Conservation (phyloP, 2,113 vertebrate species). For the Megaceryle torquata region DNA sequence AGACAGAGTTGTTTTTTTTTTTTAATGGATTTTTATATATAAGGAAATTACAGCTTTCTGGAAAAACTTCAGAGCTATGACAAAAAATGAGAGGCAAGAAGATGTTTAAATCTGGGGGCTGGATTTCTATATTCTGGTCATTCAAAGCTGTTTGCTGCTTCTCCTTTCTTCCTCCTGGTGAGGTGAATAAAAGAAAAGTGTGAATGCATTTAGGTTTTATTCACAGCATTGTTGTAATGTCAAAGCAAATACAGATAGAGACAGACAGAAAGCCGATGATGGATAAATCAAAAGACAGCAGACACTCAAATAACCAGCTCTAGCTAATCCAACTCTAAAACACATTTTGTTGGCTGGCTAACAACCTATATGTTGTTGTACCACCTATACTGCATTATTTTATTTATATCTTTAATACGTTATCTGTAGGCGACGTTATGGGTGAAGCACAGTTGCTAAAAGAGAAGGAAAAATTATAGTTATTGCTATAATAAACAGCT, state of each 20-base stretch:
- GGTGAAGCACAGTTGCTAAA: slow-evolving; percentile 59
- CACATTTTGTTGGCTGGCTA: slow-evolving; percentile 15
- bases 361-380: not conserved
- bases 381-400: slow-evolving; percentile 20
- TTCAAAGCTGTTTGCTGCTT: not conserved
- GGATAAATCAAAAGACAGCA: slow-evolving; percentile 16
- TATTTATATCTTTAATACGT: slow-evolving; percentile 68
- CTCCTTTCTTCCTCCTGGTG: not conserved
- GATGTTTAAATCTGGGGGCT: not conserved
- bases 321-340: not conserved
- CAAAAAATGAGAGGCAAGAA: not conserved
- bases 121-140: not conserved
- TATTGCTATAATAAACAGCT: slow-evolving; percentile 72
- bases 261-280: not conserved
- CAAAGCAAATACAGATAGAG: slow-evolving; percentile 9
- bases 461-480: slow-evolving; percentile 73
- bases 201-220: slow-evolving; percentile 38
- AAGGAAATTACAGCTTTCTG: slow-evolving; percentile 50
- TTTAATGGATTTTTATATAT: slow-evolving; percentile 20
- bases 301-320: not conserved
- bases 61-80: slow-evolving; percentile 1
- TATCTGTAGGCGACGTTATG: slow-evolving; percentile 42
- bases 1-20: not conserved
- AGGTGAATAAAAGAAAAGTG: slow-evolving; percentile 26
- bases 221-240: not conserved